Percentiles rank a stretch among this genome's conserved stretches.
These are phyloP conservation scores for Anthophora plumipes DNA, from an alignment of 2,888 invertebrate species.

Conservation along the genomic window DNA sequence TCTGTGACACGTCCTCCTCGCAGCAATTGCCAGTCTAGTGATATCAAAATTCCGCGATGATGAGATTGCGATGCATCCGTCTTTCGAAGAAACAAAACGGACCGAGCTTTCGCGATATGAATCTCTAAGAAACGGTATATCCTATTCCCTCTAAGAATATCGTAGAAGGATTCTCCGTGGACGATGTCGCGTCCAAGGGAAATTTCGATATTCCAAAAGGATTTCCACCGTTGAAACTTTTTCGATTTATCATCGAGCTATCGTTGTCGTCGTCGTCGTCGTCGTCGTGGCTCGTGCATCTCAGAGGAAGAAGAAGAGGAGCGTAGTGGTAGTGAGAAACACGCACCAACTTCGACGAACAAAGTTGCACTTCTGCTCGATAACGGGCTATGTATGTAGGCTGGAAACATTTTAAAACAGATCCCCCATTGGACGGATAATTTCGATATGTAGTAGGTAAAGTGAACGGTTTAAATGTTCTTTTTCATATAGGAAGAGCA, in stretches of 20 bases:
- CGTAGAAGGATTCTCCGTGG: background rate
- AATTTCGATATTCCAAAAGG: slow-evolving; percentile 36
- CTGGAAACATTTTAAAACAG: background rate
- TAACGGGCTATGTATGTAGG: background rate
- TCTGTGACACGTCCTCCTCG: slow-evolving; percentile 23
- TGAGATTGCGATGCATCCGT: no score
- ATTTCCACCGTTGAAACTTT: slow-evolving; percentile 51
- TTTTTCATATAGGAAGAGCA: background rate
- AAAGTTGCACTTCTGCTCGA: slow-evolving; percentile 11
- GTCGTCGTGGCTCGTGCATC: slow-evolving; percentile 6
- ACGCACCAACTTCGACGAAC: slow-evolving; percentile 8
- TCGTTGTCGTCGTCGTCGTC: no score
- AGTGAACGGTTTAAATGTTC: no score
- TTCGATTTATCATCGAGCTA: slow-evolving; percentile 59
- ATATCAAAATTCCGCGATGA: slow-evolving; percentile 2
- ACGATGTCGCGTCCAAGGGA: background rate
- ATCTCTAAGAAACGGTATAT: background rate
- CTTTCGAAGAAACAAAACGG: no score
- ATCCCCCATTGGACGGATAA: background rate
- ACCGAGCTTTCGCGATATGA: background rate
- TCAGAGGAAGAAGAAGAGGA: background rate
- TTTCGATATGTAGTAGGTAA: no score
- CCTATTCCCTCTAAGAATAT: slow-evolving; percentile 5
- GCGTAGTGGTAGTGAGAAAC: background rate
- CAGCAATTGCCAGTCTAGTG: background rate